These are phyloP conservation scores for Lepisosteus oculatus DNA, from an alignment of 2,113 vertebrate species.

Conservation along the genomic window DNA sequence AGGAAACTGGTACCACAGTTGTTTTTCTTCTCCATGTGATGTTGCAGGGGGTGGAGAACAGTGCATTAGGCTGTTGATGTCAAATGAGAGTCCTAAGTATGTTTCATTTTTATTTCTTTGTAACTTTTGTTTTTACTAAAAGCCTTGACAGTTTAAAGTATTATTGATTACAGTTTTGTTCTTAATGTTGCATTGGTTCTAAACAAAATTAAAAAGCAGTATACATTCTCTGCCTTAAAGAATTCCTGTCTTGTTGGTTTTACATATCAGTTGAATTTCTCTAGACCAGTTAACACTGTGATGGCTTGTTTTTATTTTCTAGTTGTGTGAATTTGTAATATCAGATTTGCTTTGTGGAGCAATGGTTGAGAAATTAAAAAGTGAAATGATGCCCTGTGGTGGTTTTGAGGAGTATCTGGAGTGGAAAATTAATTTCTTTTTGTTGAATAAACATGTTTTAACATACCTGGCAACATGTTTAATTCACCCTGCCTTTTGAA, in stretches of 20 bases:
- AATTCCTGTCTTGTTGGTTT: constrained; percentile 38
- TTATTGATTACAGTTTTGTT: constrained; percentile 26
- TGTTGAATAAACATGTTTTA: too few species aligned
- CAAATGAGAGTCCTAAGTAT: background rate
- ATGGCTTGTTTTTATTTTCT: constrained; percentile 50
- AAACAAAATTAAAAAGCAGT: constrained; percentile 33
- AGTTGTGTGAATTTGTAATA: constrained; percentile 48
- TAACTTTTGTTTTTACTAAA: constrained; percentile 33
- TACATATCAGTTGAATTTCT: constrained; percentile 39
- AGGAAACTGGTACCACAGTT: too few species aligned
- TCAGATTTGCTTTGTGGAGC: constrained; percentile 35
- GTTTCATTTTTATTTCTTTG: constrained; percentile 26
- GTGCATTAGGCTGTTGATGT: too few species aligned
- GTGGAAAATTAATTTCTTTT: too few species aligned
- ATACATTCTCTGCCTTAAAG: constrained; percentile 63
- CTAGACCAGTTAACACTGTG: constrained; percentile 60
- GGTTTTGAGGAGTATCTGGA: background rate
- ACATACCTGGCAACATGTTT: too few species aligned
- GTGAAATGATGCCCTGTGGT: background rate
- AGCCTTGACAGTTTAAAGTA: constrained; percentile 35
- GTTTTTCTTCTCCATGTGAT: too few species aligned
- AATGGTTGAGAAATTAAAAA: constrained; percentile 35
- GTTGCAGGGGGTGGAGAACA: too few species aligned
- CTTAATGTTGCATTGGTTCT: constrained; percentile 33
- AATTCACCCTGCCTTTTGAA: too few species aligned